Conservation (phyloP, 2,113 vertebrate species). For the Dolichotis patagonum region DNA sequence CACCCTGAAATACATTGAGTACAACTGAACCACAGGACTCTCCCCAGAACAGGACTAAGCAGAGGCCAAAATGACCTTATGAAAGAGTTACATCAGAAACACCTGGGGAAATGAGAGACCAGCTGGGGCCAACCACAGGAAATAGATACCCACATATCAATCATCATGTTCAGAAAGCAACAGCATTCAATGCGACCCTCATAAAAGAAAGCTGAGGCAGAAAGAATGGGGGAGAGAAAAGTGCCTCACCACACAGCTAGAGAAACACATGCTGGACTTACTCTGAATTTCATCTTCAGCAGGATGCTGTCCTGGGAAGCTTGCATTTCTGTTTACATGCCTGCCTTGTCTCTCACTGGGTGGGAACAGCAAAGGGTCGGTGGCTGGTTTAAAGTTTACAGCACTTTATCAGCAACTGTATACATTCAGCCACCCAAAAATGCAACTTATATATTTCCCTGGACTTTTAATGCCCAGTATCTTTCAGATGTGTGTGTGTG, state of each 20-base stretch:
- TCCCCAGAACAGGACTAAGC: background rate
- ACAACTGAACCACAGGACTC: background rate
- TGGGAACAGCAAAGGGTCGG: slow-evolving; percentile 32
- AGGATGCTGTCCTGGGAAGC: slow-evolving; percentile 47
- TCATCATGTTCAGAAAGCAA: slow-evolving; percentile 33
- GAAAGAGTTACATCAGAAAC: slow-evolving; percentile 54
- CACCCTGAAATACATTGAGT: background rate
- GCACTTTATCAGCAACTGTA: slow-evolving; percentile 68
- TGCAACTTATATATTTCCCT: slow-evolving; percentile 12
- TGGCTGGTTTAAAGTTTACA: slow-evolving; percentile 63
- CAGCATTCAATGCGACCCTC: background rate
- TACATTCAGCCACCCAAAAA: slow-evolving; percentile 51
- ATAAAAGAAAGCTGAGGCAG: background rate
- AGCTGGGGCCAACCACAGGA: background rate
- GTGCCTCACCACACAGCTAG: background rate
- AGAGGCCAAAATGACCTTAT: background rate
- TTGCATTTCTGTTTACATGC: slow-evolving; percentile 69
- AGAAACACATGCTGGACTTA: background rate
- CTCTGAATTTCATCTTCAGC: background rate
- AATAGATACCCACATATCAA: background rate
- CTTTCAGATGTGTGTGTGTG: background rate
- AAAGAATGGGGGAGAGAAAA: background rate
- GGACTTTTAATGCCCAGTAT: background rate
- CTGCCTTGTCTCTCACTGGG: background rate
- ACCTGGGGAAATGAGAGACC: slow-evolving; percentile 16